phyloP scores from a whole-genome alignment of 2,888 invertebrate species.

The Onthophagus sagittarius region DNA sequence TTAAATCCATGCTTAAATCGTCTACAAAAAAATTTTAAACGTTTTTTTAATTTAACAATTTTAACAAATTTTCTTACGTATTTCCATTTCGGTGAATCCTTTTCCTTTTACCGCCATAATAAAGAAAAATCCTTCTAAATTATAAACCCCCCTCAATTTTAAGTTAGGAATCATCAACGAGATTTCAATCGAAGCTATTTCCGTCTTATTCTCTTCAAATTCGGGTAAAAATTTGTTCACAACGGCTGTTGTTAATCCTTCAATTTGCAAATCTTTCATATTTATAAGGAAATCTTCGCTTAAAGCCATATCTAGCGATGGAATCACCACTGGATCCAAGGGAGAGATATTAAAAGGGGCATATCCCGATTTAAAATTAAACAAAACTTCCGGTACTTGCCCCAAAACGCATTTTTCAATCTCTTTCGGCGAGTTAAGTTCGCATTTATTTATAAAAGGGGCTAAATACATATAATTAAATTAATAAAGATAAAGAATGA shows the following conservation, averaged over 20 bases:
- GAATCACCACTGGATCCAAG: not conserved
- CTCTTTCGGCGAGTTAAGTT: not conserved
- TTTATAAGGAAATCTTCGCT: constrained; percentile 2
- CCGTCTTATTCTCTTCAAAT: not conserved
- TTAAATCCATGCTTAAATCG: not conserved
- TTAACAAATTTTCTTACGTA: not conserved
- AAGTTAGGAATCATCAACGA: not conserved
- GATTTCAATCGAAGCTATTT: no score
- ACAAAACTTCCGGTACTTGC: not conserved
- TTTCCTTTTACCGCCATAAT: not conserved
- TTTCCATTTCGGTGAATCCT: not conserved
- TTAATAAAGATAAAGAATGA: not conserved
- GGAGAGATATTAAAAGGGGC: not conserved
- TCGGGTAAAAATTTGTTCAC: not conserved
- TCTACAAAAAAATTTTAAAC: not conserved
- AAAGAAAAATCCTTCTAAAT: not conserved
- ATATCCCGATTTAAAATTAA: not conserved
- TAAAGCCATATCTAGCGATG: not conserved
- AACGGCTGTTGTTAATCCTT: not conserved
- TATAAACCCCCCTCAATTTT: not conserved
- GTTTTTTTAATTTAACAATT: not conserved
- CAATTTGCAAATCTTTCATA: not conserved
- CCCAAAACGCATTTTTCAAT: not conserved
- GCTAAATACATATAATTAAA: not conserved
- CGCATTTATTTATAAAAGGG: not conserved